Evolutionary conservation across 2,113 vertebrate genomes (phyloP).

Genomic region (Saimiri boliviensis): DNA sequence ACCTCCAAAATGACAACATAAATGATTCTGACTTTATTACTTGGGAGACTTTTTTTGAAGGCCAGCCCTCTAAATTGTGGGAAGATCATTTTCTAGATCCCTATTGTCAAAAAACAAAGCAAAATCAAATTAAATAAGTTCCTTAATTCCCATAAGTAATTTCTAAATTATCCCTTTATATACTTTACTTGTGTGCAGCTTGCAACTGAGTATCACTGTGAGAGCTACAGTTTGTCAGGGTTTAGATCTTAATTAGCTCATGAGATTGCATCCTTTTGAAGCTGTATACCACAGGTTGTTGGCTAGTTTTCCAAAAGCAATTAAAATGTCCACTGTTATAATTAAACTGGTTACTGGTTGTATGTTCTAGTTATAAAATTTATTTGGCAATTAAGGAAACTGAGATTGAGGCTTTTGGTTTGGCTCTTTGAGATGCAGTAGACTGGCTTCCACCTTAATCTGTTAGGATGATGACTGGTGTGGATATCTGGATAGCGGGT

Average conservation of each 20-base stretch:
- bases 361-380: slow-evolving; percentile 63
- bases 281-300: slow-evolving; percentile 75
- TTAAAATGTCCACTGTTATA: slow-evolving; percentile 72
- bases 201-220: slow-evolving; percentile 40
- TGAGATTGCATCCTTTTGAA: slow-evolving; percentile 79
- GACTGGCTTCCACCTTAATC: not conserved
- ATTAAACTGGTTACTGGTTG: slow-evolving; percentile 70
- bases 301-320: slow-evolving; percentile 79
- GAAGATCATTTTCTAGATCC: slow-evolving; percentile 50
- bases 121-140: slow-evolving; percentile 69
- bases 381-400: slow-evolving; percentile 68
- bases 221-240: slow-evolving; percentile 74
- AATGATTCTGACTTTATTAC: not conserved
- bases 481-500: not conserved
- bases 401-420: not conserved
- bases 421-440: not conserved
- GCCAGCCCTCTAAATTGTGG: not conserved
- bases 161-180: slow-evolving; percentile 75
- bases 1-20: not conserved
- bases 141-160: slow-evolving; percentile 71
- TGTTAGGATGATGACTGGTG: not conserved
- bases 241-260: slow-evolving; percentile 83
- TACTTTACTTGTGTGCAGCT: slow-evolving; percentile 62
- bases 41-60: not conserved
- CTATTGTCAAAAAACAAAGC: slow-evolving; percentile 61